phyloP scores from a whole-genome alignment of 2,888 invertebrate genomes.

The Polyommatus iphigenia region DNA sequence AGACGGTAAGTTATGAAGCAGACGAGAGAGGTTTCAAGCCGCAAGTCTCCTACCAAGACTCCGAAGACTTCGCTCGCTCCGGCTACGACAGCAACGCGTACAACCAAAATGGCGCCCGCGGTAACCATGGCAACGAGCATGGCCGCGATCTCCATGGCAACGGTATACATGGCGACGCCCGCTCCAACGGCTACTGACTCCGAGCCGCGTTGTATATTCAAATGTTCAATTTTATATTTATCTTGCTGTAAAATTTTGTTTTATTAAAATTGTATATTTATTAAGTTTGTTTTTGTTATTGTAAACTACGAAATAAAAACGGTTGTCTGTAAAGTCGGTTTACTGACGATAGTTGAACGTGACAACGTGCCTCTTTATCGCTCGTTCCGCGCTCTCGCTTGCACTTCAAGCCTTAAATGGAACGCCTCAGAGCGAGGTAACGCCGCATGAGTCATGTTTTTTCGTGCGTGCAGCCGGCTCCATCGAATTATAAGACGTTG shows the following conservation, averaged over 20 bases:
- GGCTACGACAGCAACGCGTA: constrained; percentile 64
- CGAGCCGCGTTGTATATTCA: background rate
- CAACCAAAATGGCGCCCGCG: constrained; percentile 45
- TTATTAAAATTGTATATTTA: constrained; percentile 7
- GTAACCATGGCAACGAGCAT: constrained; percentile 45
- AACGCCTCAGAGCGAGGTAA: no score
- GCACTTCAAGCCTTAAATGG: no score
- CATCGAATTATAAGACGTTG: no score
- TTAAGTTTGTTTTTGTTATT: background rate
- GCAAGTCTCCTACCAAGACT: constrained; percentile 83
- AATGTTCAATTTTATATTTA: background rate
- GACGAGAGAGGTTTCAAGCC: constrained; percentile 85
- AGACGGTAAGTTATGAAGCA: constrained; percentile 85
- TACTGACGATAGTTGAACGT: no score
- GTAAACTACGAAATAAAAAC: no score
- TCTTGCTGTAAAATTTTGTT: background rate
- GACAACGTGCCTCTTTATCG: no score
- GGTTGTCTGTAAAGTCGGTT: no score
- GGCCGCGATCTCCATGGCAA: constrained; percentile 1
- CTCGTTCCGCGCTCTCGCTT: no score
- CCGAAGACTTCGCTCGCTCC: constrained; percentile 56
- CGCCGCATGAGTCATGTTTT: no score
- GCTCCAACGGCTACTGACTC: constrained; percentile 45
- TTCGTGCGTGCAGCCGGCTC: no score
- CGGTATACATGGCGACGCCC: constrained; percentile 35